Base-by-base conservation (phyloP, 1,140 invertebrate genomes). In the Meloidogyne floridensis region DNA sequence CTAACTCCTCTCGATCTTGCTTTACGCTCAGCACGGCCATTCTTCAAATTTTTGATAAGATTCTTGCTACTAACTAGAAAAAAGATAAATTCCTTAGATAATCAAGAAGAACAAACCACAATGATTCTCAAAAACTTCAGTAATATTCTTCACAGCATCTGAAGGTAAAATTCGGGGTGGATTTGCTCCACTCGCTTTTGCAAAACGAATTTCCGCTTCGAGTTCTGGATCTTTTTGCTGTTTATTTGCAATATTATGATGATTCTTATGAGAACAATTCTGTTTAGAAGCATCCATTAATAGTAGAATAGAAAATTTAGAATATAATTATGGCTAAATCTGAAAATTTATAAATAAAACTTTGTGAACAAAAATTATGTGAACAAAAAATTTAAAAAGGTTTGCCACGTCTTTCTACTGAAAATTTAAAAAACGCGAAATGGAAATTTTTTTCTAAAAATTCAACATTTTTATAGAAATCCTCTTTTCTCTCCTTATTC, bases 21-120 rank as follows among this genome's bases (percentile, higher is more conserved):
- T 77, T 87, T 87, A 6, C 86, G 69, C 9, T 87, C 86, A 71
- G 85, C 85, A 51, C 84, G 86, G 13, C 72, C 84, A 77, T 84
- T 85, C 59, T 77, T 80, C 42, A 75, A 20, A n/a, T 84, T 85
- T 51, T 83, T 83, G 15, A 74, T 47, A 51, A 70, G 32, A 53
- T 73, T 76, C 18, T 76, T 72, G 72, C 71, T 69, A 13, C 42
- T 75, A 65, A 70, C 65, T 81, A 75, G 54, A 82, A 43, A 11
- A 9, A 8, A 13, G 13, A 65, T n/a, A 65, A 5, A 15, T 6
- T 8, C n/a, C 7, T n/a, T 56, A n/a, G 56, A 15, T 13, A 54
- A 11, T 20, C 47, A 56, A 65, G 1, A 20, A 56, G 18, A 77
- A 42, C 75, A 47, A 42, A 47, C 72, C 43, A 42, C 77, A 15